Percentiles rank a stretch among this genome's conserved stretches.
These are phyloP conservation scores for Felis catus DNA, from an alignment of 2,113 vertebrate genomes.

Conservation along the genomic window DNA sequence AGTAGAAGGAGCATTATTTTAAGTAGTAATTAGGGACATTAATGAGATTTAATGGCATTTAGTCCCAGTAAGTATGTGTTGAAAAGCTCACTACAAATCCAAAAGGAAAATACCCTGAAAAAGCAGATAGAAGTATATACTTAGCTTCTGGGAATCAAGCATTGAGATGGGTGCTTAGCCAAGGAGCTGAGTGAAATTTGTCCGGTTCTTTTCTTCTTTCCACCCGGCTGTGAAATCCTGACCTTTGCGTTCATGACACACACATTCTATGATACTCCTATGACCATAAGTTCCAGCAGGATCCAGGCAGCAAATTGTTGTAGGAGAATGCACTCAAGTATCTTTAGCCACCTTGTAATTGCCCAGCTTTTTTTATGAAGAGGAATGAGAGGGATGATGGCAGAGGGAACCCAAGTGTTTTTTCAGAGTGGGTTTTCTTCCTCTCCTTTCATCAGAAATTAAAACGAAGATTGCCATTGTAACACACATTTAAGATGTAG, in stretches of 20 bases:
- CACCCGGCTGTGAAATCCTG: constrained; percentile 1
- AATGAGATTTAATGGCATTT: constrained; percentile 51
- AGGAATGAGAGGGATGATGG: constrained; percentile 50
- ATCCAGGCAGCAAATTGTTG: constrained; percentile 47
- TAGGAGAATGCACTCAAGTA: constrained; percentile 52
- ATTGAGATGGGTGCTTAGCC: not conserved
- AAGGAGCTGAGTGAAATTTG: constrained; percentile 10
- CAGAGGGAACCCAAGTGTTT: constrained; percentile 4
- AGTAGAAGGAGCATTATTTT: constrained; percentile 16
- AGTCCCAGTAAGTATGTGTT: not conserved
- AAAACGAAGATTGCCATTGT: constrained; percentile 66
- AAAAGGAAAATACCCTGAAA: constrained; percentile 34
- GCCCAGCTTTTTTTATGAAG: constrained; percentile 63
- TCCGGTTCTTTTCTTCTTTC: constrained; percentile 31
- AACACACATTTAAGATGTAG: constrained; percentile 57
- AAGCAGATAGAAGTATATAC: not conserved
- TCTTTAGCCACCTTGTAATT: constrained; percentile 55
- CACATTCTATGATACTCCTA: not conserved
- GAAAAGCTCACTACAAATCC: constrained; percentile 47
- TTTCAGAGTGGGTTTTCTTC: constrained; percentile 60
- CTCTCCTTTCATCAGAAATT: constrained; percentile 62
- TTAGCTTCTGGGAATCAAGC: constrained; percentile 1
- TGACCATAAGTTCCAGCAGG: constrained; percentile 35
- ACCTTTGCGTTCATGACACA: constrained; percentile 22
- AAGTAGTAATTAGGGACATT: constrained; percentile 35